phyloP scores from a whole-genome alignment of 2,113 vertebrate genomes.

The Arizona elegans region DNA sequence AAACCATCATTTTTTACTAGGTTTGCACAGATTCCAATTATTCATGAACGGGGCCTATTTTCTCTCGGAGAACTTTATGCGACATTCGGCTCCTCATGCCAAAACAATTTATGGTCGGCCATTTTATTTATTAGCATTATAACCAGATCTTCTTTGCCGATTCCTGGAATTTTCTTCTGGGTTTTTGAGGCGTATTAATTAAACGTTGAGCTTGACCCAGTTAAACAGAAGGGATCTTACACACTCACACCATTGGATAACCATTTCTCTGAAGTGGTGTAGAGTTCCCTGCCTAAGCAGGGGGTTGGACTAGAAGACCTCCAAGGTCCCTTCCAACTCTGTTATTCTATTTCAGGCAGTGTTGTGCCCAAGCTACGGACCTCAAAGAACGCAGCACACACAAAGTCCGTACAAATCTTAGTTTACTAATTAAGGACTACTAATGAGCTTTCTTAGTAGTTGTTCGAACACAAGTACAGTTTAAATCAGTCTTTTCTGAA shows the following conservation, averaged over 20 bases:
- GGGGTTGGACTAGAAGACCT: too few species aligned
- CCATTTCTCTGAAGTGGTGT: too few species aligned
- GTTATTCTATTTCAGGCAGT: background rate
- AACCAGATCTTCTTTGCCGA: background rate
- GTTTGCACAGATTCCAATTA: background rate
- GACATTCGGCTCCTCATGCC: background rate
- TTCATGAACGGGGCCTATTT: background rate
- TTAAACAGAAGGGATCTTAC: background rate
- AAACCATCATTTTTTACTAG: background rate
- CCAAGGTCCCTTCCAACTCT: background rate
- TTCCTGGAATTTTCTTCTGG: slow-evolving; percentile 30
- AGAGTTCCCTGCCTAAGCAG: background rate
- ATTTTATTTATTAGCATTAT: background rate
- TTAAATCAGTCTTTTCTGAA: too few species aligned
- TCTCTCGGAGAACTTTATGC: background rate
- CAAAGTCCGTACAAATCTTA: too few species aligned
- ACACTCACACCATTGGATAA: too few species aligned
- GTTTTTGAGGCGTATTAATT: slow-evolving; percentile 49
- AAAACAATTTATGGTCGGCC: background rate
- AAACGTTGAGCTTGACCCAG: slow-evolving; percentile 38
- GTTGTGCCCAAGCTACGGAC: too few species aligned
- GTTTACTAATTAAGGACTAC: too few species aligned
- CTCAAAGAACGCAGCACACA: too few species aligned
- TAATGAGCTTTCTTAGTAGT: too few species aligned
- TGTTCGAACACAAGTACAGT: too few species aligned